Evolutionary conservation across 2,113 vertebrate genomes (phyloP).

Genomic region (Barnardius zonarius): DNA sequence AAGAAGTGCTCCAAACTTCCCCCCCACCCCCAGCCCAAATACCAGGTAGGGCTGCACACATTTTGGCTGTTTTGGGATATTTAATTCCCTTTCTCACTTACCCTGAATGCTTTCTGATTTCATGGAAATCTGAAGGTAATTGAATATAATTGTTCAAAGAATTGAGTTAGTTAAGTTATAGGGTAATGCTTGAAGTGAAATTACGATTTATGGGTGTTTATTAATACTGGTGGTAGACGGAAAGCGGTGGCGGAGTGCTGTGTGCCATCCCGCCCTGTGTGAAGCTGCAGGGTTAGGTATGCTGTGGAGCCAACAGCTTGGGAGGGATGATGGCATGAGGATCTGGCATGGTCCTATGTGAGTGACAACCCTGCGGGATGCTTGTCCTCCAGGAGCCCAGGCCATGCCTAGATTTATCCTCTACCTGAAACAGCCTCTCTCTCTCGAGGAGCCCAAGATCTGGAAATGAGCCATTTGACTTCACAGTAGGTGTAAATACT

Average conservation of each 20-base stretch:
- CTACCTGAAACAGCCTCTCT: accelerated
- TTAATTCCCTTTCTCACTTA: constrained; percentile 17
- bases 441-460: background rate
- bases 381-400: background rate
- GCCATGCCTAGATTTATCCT: background rate
- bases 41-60: background rate
- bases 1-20: background rate
- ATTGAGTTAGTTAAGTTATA: constrained; percentile 43
- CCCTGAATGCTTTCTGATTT: constrained; percentile 23
- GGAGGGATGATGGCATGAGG: accelerated
- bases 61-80: background rate
- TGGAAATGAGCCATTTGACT: background rate
- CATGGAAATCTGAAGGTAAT: constrained; percentile 31
- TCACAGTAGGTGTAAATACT: background rate
- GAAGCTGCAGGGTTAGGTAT: background rate
- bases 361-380: background rate
- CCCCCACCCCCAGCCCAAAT: background rate
- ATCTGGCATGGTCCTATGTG: accelerated
- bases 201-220: background rate
- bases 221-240: background rate
- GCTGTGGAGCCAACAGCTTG: accelerated
- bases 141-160: constrained; percentile 55
- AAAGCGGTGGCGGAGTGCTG: accelerated
- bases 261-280: accelerated
- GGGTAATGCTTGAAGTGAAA: constrained; percentile 1